These are phyloP conservation scores for Pocillopora damicornis DNA, from an alignment of 64 coral and sea anemone species.

Conservation along the genomic window DNA sequence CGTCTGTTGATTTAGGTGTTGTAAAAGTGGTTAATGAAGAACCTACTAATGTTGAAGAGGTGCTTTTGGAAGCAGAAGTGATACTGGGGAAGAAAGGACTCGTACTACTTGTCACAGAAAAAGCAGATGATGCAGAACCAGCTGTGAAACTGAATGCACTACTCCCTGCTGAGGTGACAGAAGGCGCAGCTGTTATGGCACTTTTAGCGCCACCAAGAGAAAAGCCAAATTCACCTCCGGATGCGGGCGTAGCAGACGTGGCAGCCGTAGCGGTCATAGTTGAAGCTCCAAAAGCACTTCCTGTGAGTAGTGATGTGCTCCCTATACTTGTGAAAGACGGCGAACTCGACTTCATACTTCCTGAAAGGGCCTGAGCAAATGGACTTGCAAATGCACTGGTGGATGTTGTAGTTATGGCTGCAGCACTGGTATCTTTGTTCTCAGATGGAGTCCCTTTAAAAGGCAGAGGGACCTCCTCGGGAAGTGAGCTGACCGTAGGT, in stretches of 20 bases:
- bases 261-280: neutral
- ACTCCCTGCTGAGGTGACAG: neutral
- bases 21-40: neutral
- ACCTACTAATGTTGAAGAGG: neutral
- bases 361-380: neutral
- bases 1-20: neutral
- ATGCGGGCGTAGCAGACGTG: neutral
- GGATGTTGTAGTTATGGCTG: neutral
- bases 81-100: conserved; percentile 14
- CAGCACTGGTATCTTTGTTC: conserved; percentile 2
- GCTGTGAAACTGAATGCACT: neutral
- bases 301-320: too few species aligned
- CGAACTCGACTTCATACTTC: neutral
- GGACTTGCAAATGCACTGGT: neutral
- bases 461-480: neutral
- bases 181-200: neutral
- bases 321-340: neutral
- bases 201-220: neutral
- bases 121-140: conserved; percentile 15
- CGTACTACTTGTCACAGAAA: neutral
- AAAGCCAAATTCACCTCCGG: neutral
- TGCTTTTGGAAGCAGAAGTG: neutral
- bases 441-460: neutral
- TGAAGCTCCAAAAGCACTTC: neutral
- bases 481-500: neutral